These are phyloP conservation scores for Corydoras maculifer DNA, from an alignment of 2,113 vertebrate species.

Conservation along the genomic window DNA sequence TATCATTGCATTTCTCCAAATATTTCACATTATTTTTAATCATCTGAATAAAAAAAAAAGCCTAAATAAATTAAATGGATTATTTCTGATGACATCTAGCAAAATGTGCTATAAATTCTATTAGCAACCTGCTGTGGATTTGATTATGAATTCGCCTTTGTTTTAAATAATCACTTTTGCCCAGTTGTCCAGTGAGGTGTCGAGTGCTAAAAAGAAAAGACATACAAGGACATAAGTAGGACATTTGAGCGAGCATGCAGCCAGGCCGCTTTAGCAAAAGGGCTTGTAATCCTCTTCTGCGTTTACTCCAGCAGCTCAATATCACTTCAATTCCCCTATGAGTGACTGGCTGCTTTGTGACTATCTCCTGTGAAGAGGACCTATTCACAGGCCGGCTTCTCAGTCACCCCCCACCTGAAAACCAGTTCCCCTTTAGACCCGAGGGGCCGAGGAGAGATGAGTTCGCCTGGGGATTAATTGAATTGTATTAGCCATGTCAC, in stretches of 20 bases:
- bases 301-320: conserved; percentile 41
- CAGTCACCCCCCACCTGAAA: conserved; percentile 26
- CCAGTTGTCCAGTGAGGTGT: conserved; percentile 6
- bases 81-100: too few species aligned
- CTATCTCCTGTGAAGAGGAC: conserved; percentile 43
- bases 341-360: conserved; percentile 43
- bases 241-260: conserved; percentile 25
- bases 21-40: too few species aligned
- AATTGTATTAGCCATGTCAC: conserved; percentile 40
- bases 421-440: conserved; percentile 39
- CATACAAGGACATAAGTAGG: conserved; percentile 37
- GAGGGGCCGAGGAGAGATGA: conserved; percentile 37
- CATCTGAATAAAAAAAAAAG: too few species aligned
- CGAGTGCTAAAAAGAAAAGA: conserved; percentile 23
- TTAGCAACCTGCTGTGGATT: not conserved
- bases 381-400: conserved; percentile 32
- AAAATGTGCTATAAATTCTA: too few species aligned
- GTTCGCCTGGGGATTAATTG: conserved; percentile 41
- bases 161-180: not conserved
- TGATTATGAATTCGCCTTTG: conserved; percentile 3
- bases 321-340: conserved; percentile 41
- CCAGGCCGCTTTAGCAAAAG: conserved; percentile 36
- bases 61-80: too few species aligned
- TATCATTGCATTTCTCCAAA: too few species aligned
- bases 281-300: conserved; percentile 48